Base-by-base conservation (phyloP, 2,797 vertebrate species). In the Ataeniobius toweri region DNA sequence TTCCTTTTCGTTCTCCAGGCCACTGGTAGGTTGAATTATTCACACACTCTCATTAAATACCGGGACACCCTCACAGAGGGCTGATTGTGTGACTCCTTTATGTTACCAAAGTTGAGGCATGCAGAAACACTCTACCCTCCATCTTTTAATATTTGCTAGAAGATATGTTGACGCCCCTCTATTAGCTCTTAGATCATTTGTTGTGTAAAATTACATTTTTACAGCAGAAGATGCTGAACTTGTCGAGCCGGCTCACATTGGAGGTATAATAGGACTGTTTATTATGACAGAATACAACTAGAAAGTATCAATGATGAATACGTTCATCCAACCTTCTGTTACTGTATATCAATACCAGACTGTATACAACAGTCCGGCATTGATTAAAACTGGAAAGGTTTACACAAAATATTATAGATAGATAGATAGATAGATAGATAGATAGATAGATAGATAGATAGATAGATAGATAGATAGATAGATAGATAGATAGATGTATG, bases 11-110 rank as follows among this genome's bases (percentile, higher is more conserved):
- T 85, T 89, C 88, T 89, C 71, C 74, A 82, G 87, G 80, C 79
- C 77, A 82, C 77, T 83, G 87, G 83, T 88, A 77, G 85, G 74
- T 85, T 94, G 86, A 95, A 94, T 94, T 91, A 95, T 95, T 95
- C 91, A 94, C 85, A 86, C 80, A 85, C 69, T 89, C 89, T 93
- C 83, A 92, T 91, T 93, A 92, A 89, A 93, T 91, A 88, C 79
- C 88, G 87, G 75, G 84, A 91, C 88, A 88, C 79, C 77, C 81
- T 80, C 63, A 55, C 76, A 77, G 59, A 73, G 65, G 39, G 75
- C 28, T 77, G 24, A 70, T 68, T 26, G 77, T 28, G 0, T 75
- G 75, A 79, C 80, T 89, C 85, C 2, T 78, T 76, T 24, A 77
- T 41, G 53, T 68, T 83, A 65, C 59, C 72, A 65, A 74, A 55